These are phyloP conservation scores for Daktulosphaira vitifoliae DNA, from an alignment of 1,140 invertebrate species.

Conservation along the genomic window DNA sequence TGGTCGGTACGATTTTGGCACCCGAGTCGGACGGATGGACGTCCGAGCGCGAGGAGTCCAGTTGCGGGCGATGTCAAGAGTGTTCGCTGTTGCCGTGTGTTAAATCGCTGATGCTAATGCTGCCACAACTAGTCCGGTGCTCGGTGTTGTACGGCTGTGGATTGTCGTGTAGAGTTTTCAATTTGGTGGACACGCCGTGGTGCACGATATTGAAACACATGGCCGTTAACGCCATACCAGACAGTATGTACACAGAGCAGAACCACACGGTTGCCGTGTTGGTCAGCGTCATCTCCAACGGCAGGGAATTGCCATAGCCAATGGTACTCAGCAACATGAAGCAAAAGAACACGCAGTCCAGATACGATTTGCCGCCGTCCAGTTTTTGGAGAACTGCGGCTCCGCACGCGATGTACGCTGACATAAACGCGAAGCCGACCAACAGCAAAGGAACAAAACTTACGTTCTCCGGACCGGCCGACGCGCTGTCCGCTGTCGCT, in stretches of 20 bases:
- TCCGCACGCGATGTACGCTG: conserved; percentile 76
- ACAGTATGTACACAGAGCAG: conserved; percentile 90
- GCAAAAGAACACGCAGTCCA: conserved; percentile 90
- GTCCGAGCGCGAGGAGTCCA: background rate
- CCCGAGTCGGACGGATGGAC: background rate
- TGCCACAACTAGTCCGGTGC: background rate
- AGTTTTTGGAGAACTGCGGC: conserved; percentile 77
- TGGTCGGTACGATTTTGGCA: background rate
- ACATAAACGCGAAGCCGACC: conserved; percentile 67
- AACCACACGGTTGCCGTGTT: conserved; percentile 57
- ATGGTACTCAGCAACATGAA: conserved; percentile 90
- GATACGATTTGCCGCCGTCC: conserved; percentile 65
- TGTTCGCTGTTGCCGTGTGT: background rate
- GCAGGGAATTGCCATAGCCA: conserved; percentile 51
- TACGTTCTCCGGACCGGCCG: conserved; percentile 38
- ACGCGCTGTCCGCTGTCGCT: conserved; percentile 17
- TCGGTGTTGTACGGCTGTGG: background rate
- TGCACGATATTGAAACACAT: conserved; percentile 98
- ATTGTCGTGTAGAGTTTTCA: conserved; percentile 39
- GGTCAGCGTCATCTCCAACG: conserved; percentile 38
- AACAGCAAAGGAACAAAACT: conserved; percentile 63
- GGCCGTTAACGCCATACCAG: conserved; percentile 90
- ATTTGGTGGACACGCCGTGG: conserved; percentile 44
- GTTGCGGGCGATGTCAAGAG: background rate
- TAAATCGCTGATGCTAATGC: background rate